Base-by-base conservation (phyloP, 1,140 invertebrate species). In the Papilio xuthus region DNA sequence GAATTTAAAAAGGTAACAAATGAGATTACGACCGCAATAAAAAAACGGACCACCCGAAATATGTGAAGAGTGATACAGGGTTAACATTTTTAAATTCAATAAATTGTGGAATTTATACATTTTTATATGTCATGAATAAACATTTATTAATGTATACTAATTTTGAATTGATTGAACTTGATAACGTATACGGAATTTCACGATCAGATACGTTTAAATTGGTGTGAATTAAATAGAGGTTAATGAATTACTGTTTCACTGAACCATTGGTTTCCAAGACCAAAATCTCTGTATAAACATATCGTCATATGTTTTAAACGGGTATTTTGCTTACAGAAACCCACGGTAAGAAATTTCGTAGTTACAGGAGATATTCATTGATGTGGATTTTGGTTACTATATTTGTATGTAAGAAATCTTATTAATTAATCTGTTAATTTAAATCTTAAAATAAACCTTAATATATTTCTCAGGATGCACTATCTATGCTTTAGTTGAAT, bases 1-100 rank as follows among this genome's bases (percentile, higher is more conserved):
- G 80, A 80, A 78, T 79, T 83, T 78, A 77, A 80, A 79, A 83
- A 78, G 79, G 71, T 75, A 79, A 70, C 73, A 79, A 76, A 72
- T 72, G 63, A 81, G 80, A 81, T 81, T 81, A 81, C 44, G 73
- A 67, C 37, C 78, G 73, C 53, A 77, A 81, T 83, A 83, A 82
- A 78, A 80, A 80, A 78, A 80, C 78, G 70, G 82, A 84, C 82
- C 82, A 84, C 82, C 82, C 82, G 77, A 79, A 74, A 79, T 78
- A 84, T 60, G 79, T 81, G 72, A 69, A 76, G 53, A 79, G n/a
- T 67, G 78, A 76, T 79, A 82, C 79, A 82, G 79, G 75, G 81
- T 50, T n/a, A 60, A 41, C 28, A 23, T 42, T 60, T 74, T 78
- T 78, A 42, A 69, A 44, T 75, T 20, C 44, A 18, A 74, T 42